Evolutionary conservation across 2,113 vertebrate species (phyloP), one percentile per base, ranked within the genome.

Genomic region (Sinosuthora webbiana): DNA sequence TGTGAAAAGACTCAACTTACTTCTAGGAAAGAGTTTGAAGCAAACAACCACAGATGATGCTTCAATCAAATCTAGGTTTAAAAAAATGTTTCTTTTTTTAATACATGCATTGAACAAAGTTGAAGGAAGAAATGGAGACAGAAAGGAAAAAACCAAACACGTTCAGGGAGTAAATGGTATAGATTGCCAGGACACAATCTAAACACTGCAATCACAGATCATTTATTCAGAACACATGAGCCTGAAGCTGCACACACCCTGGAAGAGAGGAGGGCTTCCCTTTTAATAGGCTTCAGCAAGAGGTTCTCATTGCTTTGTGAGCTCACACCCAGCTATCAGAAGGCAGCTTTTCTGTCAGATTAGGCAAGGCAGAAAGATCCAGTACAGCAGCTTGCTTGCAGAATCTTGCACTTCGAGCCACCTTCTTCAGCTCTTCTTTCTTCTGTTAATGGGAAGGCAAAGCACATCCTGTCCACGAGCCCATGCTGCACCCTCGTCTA

Each of bases 401-500:
- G 16, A 23, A 15, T 52, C 11, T 35, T 49, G 13, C 24, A 49
- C 80, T 57, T 30, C 9, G 3, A 87, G 35, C 2, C 12, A 14
- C 25, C 12, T 27, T 45, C 37, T 69, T 73, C 55, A 62, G 37
- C 19, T 57, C 44, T 64, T 52, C 30, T 73, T 89, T 41, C 45
- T 87, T 56, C 15, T 76, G 31, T 28, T 30, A 31, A 74, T 0
- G 0, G 47, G 12, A 92, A 92, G 24, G 30, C 21, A 83, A 91
- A 64, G 47, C 28, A 16, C 1, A 0, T n/a, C 27, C 12, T 5
- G 3, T 23, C 14, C 10, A 16, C 1, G 8, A 86, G 39, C 13
- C 28, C 10, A 44, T 1, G 4, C 44, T 42, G 11, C 31, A 44
- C 16, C 23, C 39, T 57, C 21, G 4, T 23, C 45, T 44, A 15